Percentiles rank a stretch among this genome's conserved stretches.
Conservation (phyloP, 2,888 invertebrate species). For the Nomada flava region DNA sequence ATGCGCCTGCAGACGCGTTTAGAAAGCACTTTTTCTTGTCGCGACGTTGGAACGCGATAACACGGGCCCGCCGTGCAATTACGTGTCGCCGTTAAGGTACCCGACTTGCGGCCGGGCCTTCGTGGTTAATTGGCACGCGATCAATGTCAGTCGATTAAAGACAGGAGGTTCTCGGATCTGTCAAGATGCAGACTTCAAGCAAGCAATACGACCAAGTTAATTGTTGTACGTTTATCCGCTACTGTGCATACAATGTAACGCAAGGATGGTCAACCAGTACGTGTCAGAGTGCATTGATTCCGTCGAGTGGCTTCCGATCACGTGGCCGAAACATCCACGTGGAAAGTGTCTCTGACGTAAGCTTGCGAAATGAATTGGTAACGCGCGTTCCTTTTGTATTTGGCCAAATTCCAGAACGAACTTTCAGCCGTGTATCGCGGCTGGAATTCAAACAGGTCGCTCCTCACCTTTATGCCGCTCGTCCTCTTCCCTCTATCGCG, state of each 20-base stretch:
- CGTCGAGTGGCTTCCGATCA: constrained; percentile 52
- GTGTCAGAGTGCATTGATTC: constrained; percentile 6
- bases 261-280: neutral
- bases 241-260: too few relatives aligned
- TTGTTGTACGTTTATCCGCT: neutral
- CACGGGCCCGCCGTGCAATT: constrained; percentile 28
- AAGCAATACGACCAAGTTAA: too few relatives aligned
- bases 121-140: neutral
- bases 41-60: constrained; percentile 45
- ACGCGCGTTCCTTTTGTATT: constrained; percentile 66
- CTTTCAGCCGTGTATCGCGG: constrained; percentile 73
- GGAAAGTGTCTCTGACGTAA: constrained; percentile 53
- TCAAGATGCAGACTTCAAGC: too few relatives aligned
- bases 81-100: constrained; percentile 7
- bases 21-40: constrained; percentile 62
- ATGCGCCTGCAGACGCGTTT: constrained; percentile 59
- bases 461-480: neutral
- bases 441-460: constrained; percentile 71
- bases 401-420: constrained; percentile 80
- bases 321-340: constrained; percentile 26
- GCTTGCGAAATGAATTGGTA: constrained; percentile 41
- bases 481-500: constrained; percentile 14
- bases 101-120: neutral
- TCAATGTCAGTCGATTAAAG: neutral
- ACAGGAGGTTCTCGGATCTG: too few relatives aligned